Percentiles rank a stretch among this genome's conserved stretches.
Evolutionary conservation across 2,888 invertebrate genomes (phyloP).

Genomic region (Synanthedon andrenaeformis): DNA sequence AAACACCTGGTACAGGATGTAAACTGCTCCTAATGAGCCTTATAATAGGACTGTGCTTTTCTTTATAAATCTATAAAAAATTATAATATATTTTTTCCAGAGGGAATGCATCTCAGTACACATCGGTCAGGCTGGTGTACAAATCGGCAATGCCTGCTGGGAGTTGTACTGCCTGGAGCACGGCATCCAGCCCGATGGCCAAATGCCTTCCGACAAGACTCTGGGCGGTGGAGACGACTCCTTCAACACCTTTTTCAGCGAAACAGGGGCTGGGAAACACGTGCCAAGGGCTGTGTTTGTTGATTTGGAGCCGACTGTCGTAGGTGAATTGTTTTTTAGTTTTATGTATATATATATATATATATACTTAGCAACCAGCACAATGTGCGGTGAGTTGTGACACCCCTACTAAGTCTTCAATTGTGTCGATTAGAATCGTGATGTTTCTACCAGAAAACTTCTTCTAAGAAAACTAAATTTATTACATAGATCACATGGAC

Average conservation of each 20-base stretch:
- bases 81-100: slow-evolving; percentile 38
- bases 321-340: slow-evolving; percentile 72
- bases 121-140: slow-evolving; percentile 88
- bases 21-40: too few species aligned
- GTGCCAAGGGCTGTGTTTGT: slow-evolving; percentile 91
- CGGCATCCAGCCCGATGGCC: slow-evolving; percentile 86
- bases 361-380: neutral
- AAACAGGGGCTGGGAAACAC: slow-evolving; percentile 83
- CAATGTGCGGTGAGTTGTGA: neutral
- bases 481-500: too few species aligned
- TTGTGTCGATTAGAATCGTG: too few species aligned
- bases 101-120: slow-evolving; percentile 90
- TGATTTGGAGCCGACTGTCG: slow-evolving; percentile 93
- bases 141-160: slow-evolving; percentile 91
- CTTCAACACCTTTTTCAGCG: slow-evolving; percentile 83
- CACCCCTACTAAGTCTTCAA: neutral
- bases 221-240: slow-evolving; percentile 81
- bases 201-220: slow-evolving; percentile 86
- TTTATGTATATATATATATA: too few species aligned
- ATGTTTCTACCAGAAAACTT: too few species aligned
- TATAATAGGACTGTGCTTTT: too few species aligned
- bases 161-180: slow-evolving; percentile 88
- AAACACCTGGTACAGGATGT: too few species aligned
- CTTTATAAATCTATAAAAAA: too few species aligned
- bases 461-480: too few species aligned